Conservation (phyloP, 1,140 invertebrate species). For the Drosophila suzukii region DNA sequence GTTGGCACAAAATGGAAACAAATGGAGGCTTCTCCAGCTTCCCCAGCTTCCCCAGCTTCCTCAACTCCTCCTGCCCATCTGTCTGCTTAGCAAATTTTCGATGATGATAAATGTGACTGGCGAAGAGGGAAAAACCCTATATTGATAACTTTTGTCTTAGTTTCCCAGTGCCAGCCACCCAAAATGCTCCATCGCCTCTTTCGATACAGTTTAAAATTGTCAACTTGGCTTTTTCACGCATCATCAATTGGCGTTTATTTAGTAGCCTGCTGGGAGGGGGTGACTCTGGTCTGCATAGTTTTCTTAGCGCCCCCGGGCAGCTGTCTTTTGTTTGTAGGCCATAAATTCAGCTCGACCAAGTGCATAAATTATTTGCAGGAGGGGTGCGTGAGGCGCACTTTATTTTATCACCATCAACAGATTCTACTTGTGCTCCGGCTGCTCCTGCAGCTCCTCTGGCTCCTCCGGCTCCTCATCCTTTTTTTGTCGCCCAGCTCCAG, state of each 20-base stretch:
- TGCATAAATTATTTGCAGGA: constrained; percentile 70
- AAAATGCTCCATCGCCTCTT: neutral
- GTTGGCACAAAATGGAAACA: constrained; percentile 81
- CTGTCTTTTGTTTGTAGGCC: constrained; percentile 78
- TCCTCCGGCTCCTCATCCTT: neutral
- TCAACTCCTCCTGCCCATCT: constrained; percentile 16
- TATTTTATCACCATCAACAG: constrained; percentile 62
- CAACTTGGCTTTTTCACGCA: constrained; percentile 75
- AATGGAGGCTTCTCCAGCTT: constrained; percentile 50
- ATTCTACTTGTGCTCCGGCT: neutral
- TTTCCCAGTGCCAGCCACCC: neutral
- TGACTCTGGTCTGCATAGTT: constrained; percentile 40
- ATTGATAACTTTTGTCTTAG: constrained; percentile 43
- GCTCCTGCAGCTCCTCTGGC: neutral
- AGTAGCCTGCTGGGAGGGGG: constrained; percentile 59
- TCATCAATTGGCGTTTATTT: constrained; percentile 81
- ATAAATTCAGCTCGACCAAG: constrained; percentile 65
- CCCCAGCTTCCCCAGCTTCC: neutral
- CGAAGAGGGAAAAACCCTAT: constrained; percentile 25
- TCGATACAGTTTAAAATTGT: constrained; percentile 79
- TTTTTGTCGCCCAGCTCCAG: constrained; percentile 2
- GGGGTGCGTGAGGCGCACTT: constrained; percentile 65
- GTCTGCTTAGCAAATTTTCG: constrained; percentile 67
- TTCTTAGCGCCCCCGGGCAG: constrained; percentile 52
- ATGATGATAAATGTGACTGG: constrained; percentile 74